phyloP scores from a whole-genome alignment of 64 coral and sea anemone species.

The Montipora sp. region DNA sequence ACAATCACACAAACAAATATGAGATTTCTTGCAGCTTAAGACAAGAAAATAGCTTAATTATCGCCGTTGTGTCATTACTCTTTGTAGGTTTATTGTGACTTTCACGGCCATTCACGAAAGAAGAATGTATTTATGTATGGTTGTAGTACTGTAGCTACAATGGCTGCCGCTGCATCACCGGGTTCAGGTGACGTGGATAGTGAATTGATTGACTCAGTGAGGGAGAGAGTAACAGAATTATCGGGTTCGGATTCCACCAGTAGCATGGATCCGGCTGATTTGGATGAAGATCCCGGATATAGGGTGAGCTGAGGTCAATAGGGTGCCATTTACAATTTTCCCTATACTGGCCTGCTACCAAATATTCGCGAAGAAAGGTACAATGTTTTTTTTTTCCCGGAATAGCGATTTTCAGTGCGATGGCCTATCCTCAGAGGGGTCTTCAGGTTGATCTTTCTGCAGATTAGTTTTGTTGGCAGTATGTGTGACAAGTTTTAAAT shows the following conservation, averaged over 20 bases:
- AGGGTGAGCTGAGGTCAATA: constrained; percentile 48
- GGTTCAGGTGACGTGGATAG: constrained; percentile 73
- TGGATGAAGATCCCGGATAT: constrained; percentile 78
- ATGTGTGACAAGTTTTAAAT: no score
- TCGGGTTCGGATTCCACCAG: constrained; percentile 81
- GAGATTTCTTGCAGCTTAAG: neutral
- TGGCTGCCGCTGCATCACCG: constrained; percentile 38
- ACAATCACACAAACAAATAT: neutral
- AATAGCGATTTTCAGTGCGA: no score
- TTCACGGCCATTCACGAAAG: constrained; percentile 97
- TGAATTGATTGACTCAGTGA: constrained; percentile 57
- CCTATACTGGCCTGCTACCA: no score
- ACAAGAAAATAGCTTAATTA: neutral
- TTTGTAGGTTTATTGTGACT: constrained; percentile 95
- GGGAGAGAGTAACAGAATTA: constrained; percentile 66
- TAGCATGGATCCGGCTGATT: constrained; percentile 84
- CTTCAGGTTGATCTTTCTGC: no score
- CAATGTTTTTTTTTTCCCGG: no score
- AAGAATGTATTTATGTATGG: constrained; percentile 99
- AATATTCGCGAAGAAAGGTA: no score
- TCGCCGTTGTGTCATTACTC: neutral
- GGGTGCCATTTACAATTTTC: no score
- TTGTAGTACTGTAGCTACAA: constrained; percentile 73
- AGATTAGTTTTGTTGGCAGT: no score
- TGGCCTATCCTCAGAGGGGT: no score